Evolutionary conservation across 2,888 invertebrate genomes (phyloP).

Genomic region (Chydorus sphaericus): DNA sequence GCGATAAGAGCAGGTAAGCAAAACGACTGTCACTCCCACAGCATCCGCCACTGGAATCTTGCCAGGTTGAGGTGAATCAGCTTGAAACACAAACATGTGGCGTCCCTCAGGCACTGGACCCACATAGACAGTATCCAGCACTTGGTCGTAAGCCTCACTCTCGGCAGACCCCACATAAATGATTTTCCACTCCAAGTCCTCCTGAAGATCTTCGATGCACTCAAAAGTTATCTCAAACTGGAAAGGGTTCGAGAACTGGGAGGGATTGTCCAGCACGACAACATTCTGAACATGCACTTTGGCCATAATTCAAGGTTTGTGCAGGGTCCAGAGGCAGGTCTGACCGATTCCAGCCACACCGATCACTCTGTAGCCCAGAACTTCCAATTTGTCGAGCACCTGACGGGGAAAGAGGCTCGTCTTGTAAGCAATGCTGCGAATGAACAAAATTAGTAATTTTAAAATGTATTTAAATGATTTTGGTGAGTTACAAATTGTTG

Average conservation of each 20-base stretch:
- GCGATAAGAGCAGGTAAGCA: slow-evolving; percentile 38
- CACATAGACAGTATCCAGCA: slow-evolving; percentile 39
- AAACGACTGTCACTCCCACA: slow-evolving; percentile 41
- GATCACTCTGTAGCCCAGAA: slow-evolving; percentile 29
- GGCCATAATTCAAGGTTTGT: slow-evolving; percentile 29
- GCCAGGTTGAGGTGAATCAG: slow-evolving; percentile 36
- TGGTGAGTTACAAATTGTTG: slow-evolving; percentile 23
- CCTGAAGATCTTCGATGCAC: slow-evolving; percentile 38
- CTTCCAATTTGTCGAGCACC: slow-evolving; percentile 32
- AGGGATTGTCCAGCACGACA: slow-evolving; percentile 39
- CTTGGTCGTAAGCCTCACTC: slow-evolving; percentile 38
- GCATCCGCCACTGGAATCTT: slow-evolving; percentile 39
- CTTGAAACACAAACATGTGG: slow-evolving; percentile 40
- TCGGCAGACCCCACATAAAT: slow-evolving; percentile 43
- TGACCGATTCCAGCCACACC: slow-evolving; percentile 34
- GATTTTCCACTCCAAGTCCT: slow-evolving; percentile 43
- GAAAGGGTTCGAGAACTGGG: slow-evolving; percentile 36
- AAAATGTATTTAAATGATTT: slow-evolving; percentile 1
- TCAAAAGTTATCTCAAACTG: slow-evolving; percentile 44
- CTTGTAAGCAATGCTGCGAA: slow-evolving; percentile 27
- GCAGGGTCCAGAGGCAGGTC: slow-evolving; percentile 36
- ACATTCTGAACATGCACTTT: slow-evolving; percentile 40
- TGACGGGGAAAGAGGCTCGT: slow-evolving; percentile 28
- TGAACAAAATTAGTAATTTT: background rate
- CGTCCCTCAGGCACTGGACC: slow-evolving; percentile 36